Base-by-base conservation (phyloP, 2,797 vertebrate genomes). In the Coregonus suidteri region DNA sequence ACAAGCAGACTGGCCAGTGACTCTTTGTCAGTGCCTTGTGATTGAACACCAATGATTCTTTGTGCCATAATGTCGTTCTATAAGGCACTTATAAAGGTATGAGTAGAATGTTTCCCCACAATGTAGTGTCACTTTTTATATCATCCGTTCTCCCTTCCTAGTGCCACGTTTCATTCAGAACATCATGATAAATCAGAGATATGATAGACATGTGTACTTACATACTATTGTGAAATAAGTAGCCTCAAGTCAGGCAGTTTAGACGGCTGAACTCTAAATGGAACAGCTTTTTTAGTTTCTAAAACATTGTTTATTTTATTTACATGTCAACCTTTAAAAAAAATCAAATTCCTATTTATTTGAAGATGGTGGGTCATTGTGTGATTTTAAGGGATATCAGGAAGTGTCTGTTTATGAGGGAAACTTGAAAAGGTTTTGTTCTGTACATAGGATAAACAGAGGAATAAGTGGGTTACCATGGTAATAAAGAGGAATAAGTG, bases 261-360 rank as follows among this genome's bases (percentile, higher is more conserved):
- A 7, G 65, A 31, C 11, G 4, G 1, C 11, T 14, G 20, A 34
- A 62, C 18, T 59, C 54, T 5, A 7, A 59, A 18, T 20, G n/a
- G 6, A 20, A 25, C n/a, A 2, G 53, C 56, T n/a, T 62, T 56
- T n/a, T 47, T n/a, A 68, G 18, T 80, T 79, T 79, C 80, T 34
- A 56, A 81, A 76, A 59, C 59, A 62, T 80, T 76, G 81, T 71
- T 71, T 78, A 70, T 47, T 71, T 11, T 18, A 74, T 83, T 82
- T 70, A 81, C 71, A 69, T 78, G 79, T 71, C 4, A 6, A 15
- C 18, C 31, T 25, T 53, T 83, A 4, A 1, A 76, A 81, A 4
- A 1, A 76, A 81, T 81, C 66, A 76, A 75, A 82, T 81, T 85
- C 65, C 62, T 91, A 92, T 92, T 93, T 92, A 93, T 93, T 91